phyloP scores from a whole-genome alignment of 2,113 vertebrate genomes.

The Nycticebus coucang region DNA sequence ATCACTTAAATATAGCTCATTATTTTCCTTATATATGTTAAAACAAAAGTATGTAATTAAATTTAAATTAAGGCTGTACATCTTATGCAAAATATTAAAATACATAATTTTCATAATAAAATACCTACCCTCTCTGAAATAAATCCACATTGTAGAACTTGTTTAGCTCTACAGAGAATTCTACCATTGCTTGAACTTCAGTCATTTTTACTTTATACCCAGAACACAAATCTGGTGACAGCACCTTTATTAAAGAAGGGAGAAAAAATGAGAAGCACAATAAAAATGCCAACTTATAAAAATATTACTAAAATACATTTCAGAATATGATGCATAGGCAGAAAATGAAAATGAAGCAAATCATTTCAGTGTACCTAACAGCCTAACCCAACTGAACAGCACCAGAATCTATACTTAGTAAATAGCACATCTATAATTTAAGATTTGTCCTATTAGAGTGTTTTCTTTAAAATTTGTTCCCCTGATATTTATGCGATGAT shows the following conservation, averaged over 20 bases:
- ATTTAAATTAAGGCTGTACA: slow-evolving; percentile 33
- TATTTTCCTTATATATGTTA: neutral
- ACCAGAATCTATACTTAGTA: neutral
- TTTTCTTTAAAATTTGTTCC: slow-evolving; percentile 48
- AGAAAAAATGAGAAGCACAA: slow-evolving; percentile 66
- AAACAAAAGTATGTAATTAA: slow-evolving; percentile 43
- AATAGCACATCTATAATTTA: neutral
- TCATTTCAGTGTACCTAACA: neutral
- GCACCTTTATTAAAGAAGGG: slow-evolving; percentile 84
- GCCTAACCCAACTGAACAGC: neutral
- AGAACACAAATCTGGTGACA: slow-evolving; percentile 86
- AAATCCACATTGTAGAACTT: slow-evolving; percentile 99
- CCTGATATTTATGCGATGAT: neutral
- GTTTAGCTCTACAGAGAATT: slow-evolving; percentile 99
- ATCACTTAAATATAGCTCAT: slow-evolving; percentile 21
- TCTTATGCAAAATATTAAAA: slow-evolving; percentile 52
- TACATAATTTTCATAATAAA: slow-evolving; percentile 54
- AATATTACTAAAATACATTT: slow-evolving; percentile 30
- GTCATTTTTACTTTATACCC: slow-evolving; percentile 93
- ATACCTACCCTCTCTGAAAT: slow-evolving; percentile 97
- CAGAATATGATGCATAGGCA: neutral
- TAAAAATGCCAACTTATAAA: slow-evolving; percentile 38
- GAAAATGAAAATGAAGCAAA: slow-evolving; percentile 47
- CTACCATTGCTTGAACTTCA: slow-evolving; percentile 99
- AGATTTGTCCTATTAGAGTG: neutral